Percentiles rank a stretch among this genome's conserved stretches.
These are phyloP conservation scores for Rhynchophorus ferrugineus DNA, from an alignment of 1,140 invertebrate species.

Conservation along the genomic window DNA sequence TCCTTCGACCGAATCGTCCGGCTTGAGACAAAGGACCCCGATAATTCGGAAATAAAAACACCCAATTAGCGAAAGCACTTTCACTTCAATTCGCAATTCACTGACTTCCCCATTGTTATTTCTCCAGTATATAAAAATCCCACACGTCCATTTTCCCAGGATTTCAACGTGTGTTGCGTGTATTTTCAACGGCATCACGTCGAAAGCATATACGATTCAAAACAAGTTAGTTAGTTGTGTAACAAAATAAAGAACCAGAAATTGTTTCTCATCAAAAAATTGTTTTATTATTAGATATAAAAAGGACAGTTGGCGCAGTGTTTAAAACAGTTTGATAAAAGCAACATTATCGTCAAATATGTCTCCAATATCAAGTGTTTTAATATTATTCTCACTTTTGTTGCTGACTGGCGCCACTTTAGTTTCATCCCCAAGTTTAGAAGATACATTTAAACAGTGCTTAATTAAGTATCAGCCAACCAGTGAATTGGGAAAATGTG, in stretches of 20 bases:
- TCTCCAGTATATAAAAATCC: conserved; percentile 24
- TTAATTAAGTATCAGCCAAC: conserved; percentile 40
- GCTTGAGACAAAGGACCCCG: conserved; percentile 10
- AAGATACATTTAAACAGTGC: conserved; percentile 44
- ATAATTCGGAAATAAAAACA: conserved; percentile 21
- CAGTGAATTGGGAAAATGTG: conserved; percentile 48
- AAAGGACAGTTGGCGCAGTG: too few species aligned
- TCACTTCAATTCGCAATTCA: conserved; percentile 29
- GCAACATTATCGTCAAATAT: too few species aligned
- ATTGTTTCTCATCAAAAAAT: too few species aligned
- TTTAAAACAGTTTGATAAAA: too few species aligned
- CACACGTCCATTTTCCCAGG: conserved; percentile 11
- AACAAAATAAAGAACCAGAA: too few species aligned
- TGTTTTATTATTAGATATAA: too few species aligned
- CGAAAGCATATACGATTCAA: too few species aligned
- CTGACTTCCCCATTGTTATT: conserved; percentile 27
- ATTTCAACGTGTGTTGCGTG: too few species aligned
- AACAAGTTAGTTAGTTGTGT: too few species aligned
- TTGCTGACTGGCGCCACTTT: conserved; percentile 5
- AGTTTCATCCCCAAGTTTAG: conserved; percentile 15
- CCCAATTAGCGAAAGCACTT: conserved; percentile 27
- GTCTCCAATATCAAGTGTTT: too few species aligned
- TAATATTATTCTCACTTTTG: too few species aligned
- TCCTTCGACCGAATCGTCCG: conserved; percentile 11
- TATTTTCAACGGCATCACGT: too few species aligned